phyloP scores from a whole-genome alignment of 2,888 invertebrate species.

The Xanthorhoe designata region DNA sequence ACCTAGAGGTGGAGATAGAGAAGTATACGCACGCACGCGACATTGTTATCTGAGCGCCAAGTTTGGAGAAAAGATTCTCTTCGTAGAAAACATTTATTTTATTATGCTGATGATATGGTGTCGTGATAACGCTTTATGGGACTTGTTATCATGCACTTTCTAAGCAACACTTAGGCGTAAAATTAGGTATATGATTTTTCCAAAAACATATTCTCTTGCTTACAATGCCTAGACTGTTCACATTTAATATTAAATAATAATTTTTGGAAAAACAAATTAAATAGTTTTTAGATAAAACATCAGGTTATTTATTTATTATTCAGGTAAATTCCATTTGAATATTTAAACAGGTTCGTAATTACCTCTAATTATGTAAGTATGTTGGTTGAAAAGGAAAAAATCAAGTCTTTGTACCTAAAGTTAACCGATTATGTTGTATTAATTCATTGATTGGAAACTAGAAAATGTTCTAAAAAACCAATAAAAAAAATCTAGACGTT shows the following conservation, averaged over 20 bases:
- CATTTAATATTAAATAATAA: not conserved
- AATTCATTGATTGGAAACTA: constrained; percentile 10
- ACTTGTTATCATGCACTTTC: constrained; percentile 73
- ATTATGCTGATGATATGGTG: constrained; percentile 73
- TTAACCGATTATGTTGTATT: not conserved
- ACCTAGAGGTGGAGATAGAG: constrained; percentile 43
- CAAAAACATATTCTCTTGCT: not conserved
- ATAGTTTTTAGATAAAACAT: not conserved
- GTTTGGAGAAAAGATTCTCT: constrained; percentile 79
- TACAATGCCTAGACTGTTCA: not conserved
- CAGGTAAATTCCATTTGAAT: constrained; percentile 1
- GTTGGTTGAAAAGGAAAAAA: not conserved
- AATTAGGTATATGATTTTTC: not conserved
- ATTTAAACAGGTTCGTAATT: not conserved
- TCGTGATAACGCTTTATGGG: constrained; percentile 79
- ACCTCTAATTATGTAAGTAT: not conserved
- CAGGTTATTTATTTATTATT: not conserved
- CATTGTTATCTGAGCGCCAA: constrained; percentile 79
- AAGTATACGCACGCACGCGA: constrained; percentile 75
- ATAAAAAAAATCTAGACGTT: constrained; percentile 32
- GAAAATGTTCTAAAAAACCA: not conserved
- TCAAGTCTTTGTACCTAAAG: not conserved
- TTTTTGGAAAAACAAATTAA: not conserved
- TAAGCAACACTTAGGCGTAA: constrained; percentile 43
- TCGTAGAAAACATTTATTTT: constrained; percentile 82